A percentile compares a stretch with the other conserved stretches of the same genome.
These are phyloP conservation scores for Protobothrops flavoviridis DNA, from an alignment of 2,113 vertebrate genomes.

Conservation along the genomic window DNA sequence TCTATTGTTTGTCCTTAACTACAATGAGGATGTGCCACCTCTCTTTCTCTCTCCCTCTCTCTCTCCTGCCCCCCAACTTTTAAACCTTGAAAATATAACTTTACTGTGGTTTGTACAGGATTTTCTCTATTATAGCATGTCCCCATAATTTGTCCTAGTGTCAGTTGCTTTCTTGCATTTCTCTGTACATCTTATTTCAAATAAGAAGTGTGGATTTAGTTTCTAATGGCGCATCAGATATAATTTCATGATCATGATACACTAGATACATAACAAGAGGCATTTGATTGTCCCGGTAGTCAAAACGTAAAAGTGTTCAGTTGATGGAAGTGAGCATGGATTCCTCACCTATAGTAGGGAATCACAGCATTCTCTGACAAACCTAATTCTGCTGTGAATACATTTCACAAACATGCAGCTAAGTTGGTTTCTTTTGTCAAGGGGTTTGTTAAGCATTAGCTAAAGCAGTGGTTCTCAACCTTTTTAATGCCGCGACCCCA, in stretches of 20 bases:
- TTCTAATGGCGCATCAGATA: not conserved
- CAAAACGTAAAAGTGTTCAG: conserved; percentile 61
- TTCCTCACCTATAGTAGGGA: conserved; percentile 39
- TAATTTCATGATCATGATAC: not conserved
- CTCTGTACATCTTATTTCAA: not conserved
- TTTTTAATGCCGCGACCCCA: no score
- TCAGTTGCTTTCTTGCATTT: not conserved
- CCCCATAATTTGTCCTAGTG: not conserved
- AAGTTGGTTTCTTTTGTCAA: conserved; percentile 80
- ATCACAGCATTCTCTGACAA: conserved; percentile 67
- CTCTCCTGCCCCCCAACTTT: no score
- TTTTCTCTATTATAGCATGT: not conserved
- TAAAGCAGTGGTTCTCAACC: no score
- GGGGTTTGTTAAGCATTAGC: conserved; percentile 86
- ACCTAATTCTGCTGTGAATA: conserved; percentile 82
- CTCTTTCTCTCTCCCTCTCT: no score
- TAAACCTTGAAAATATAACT: no score
- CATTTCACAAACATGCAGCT: conserved; percentile 79
- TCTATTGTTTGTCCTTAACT: not conserved
- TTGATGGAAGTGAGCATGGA: conserved; percentile 65
- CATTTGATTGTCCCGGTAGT: conserved; percentile 31
- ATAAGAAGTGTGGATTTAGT: not conserved
- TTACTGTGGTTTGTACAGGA: not conserved
- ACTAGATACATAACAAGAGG: not conserved
- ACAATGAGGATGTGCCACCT: no score